Base-by-base conservation (phyloP, 2,113 vertebrate species). In the Cervus canadensis region DNA sequence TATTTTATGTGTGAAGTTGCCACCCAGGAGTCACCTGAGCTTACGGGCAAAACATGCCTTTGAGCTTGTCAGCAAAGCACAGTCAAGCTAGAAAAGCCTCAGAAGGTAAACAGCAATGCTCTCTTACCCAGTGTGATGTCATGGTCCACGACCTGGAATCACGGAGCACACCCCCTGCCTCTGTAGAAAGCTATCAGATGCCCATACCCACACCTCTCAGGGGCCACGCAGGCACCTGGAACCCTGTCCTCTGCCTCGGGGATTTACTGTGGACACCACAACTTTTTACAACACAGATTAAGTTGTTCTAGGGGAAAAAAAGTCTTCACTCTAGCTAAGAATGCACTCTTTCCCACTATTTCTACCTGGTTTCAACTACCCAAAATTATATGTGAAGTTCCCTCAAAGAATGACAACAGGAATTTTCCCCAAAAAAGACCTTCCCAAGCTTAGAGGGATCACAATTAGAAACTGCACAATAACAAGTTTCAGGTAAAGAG, bases 31-130 rank as follows among this genome's bases (percentile, higher is more conserved):
- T 43, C 23, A 78, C 52, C 17, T 62, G 78, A 62, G 62, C 45
- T 26, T 17, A 5, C 0, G 1, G 67, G 74, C 16, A 95, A 97
- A 96, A 94, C 28, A 48, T 78, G 52, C 30, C 85, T 97, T 94
- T 97, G 92, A 95, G 88, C 52, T 87, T 97, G 57, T 79, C 74
- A 59, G 74, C 54, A 43, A 7, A 7, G 25, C 21, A 85, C 84
- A 59, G 52, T 74, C 0, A 1, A 92, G 62, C 48, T 86, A 59
- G 79, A 97, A 81, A 76, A 90, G 79, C 81, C 91, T 92, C 84
- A 59, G 45, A 96, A 97, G 74, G 74, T 43, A 85, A 95, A 90
- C 2, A 62, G 36, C 74, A 57, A 16, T 3, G 5, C 52, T 91
- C 28, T 36, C 87, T 64, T 48, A 76, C 59, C n/a, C 78, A 81